Base-by-base conservation (phyloP, 2,113 vertebrate species). In the Dromiciops gliroides region DNA sequence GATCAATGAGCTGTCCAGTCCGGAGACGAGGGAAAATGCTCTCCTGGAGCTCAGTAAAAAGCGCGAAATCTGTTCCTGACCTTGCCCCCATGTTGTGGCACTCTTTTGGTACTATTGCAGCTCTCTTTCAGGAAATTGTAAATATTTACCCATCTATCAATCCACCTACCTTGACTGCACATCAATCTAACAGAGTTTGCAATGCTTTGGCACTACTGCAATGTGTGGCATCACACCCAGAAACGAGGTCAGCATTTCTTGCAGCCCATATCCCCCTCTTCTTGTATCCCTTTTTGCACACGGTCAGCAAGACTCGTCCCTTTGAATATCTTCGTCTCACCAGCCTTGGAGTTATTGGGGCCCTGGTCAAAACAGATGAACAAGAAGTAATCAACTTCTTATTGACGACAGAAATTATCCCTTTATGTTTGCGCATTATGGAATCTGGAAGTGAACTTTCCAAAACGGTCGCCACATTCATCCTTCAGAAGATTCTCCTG, bases 71-170 rank as follows among this genome's bases (percentile, higher is more conserved):
- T 0, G 99, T 99, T 95, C 99, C 99, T 8, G 99, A 99, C 97
- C 98, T 99, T 83, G 99, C 99, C 0, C 99, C 99, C 0, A 99
- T 99, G 99, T 99, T 99, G 25, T 99, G 99, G 99, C 99, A 99
- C 98, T 99, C 99, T 0, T 99, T 99, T 93, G 99, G 99, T 96
- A 99, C 99, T 0, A 99, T 99, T 0, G 99, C 99, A 24, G 99
- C 99, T 0, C 99, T 99, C 94, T 98, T 99, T 91, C 94, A 99
- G 99, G 99, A 99, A 99, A 99, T 99, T 96, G 99, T 99, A 97
- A 99, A 99, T 99, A 99, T 99, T 98, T 99, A 99, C 96, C 99
- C 99, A 50, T 99, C 99, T n/a, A 99, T 99, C 98, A 99, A 99
- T 96, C 99, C 99, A 51, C 99, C 99, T 0, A 99, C 99, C 3